Conservation (phyloP, 2,888 invertebrate genomes). For the Noctua comes region DNA sequence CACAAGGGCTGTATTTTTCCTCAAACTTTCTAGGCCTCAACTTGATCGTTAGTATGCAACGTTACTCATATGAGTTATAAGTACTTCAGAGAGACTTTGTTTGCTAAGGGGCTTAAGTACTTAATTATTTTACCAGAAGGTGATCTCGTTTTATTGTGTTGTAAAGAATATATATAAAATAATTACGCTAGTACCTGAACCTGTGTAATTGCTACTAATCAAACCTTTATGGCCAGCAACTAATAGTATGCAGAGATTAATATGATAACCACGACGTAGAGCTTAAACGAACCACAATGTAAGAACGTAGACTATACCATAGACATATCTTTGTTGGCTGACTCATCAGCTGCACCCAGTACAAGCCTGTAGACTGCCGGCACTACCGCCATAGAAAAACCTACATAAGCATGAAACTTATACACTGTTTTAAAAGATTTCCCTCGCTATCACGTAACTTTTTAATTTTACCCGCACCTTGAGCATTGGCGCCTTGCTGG, state of each 20-base stretch:
- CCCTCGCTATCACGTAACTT: not conserved
- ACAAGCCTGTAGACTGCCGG: slow-evolving; percentile 12
- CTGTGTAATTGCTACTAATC: slow-evolving; percentile 18
- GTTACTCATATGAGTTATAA: not conserved
- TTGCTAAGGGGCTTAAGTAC: slow-evolving; percentile 19
- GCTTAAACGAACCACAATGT: slow-evolving; percentile 5
- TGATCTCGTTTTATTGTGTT: slow-evolving; percentile 33
- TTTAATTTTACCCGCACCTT: slow-evolving; percentile 8
- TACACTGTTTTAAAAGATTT: slow-evolving; percentile 11
- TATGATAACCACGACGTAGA: slow-evolving; percentile 11
- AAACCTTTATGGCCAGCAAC: slow-evolving; percentile 17
- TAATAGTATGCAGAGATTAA: not conserved
- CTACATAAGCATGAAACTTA: not conserved
- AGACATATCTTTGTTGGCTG: slow-evolving; percentile 20
- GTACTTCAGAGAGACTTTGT: slow-evolving; percentile 22
- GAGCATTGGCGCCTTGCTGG: slow-evolving; percentile 26
- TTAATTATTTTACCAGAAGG: slow-evolving; percentile 23
- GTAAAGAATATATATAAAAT: slow-evolving; percentile 30
- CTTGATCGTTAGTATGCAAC: slow-evolving; percentile 7
- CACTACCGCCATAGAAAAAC: slow-evolving; percentile 5
- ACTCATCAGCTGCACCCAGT: slow-evolving; percentile 42
- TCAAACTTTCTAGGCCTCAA: slow-evolving; percentile 10
- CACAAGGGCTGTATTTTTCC: not conserved
- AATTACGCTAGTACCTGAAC: slow-evolving; percentile 3
- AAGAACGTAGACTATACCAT: slow-evolving; percentile 5